These are phyloP conservation scores for Strix occidentalis DNA, from an alignment of 2,797 vertebrate species.

Conservation along the genomic window DNA sequence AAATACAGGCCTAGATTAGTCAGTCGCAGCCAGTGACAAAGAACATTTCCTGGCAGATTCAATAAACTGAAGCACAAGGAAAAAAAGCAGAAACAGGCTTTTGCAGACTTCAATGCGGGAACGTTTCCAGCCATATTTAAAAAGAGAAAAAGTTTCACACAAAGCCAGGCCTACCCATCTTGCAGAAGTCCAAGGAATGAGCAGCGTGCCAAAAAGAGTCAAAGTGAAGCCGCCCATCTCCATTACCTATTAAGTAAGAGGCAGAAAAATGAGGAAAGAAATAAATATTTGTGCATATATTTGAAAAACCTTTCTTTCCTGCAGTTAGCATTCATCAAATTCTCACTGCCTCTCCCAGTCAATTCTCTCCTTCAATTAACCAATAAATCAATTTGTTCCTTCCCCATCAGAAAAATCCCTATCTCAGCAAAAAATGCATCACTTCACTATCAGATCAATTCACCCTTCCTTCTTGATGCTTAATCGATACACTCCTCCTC, in stretches of 20 bases:
- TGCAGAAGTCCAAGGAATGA: neutral
- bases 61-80: neutral
- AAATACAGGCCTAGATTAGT: neutral
- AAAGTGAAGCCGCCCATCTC: neutral
- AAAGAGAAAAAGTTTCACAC: neutral
- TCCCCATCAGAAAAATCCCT: neutral
- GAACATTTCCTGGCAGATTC: neutral
- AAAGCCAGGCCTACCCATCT: neutral
- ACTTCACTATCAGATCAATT: slow-evolving; percentile 50
- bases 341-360: neutral
- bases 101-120: neutral
- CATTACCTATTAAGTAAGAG: neutral
- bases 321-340: neutral
- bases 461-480: neutral
- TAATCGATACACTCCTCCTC: neutral
- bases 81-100: neutral
- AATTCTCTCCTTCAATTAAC: slow-evolving; percentile 42
- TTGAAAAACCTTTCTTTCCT: neutral
- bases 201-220: neutral
- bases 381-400: slow-evolving; percentile 46
- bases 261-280: neutral
- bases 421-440: slow-evolving; percentile 44
- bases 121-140: neutral
- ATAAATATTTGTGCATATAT: neutral
- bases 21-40: neutral